These are phyloP conservation scores for Leptestheria dahalacensis DNA, from an alignment of 1,140 invertebrate genomes.

Conservation along the genomic window DNA sequence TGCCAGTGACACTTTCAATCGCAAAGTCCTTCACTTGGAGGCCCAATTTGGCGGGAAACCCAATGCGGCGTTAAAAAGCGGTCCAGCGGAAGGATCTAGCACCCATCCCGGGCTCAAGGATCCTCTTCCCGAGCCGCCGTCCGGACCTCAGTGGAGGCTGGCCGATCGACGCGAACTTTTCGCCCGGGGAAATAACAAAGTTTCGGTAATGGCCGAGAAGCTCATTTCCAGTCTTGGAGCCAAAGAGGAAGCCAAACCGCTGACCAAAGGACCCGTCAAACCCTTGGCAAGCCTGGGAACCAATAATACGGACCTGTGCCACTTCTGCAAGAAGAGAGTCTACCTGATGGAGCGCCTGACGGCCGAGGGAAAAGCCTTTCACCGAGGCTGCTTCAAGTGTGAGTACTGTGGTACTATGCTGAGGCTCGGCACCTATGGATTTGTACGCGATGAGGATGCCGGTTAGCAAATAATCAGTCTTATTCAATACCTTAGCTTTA, in stretches of 20 bases:
- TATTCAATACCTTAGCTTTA: too few relatives aligned
- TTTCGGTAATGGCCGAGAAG: conserved; percentile 67
- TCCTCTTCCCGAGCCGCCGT: too few relatives aligned
- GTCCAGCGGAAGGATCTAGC: conserved; percentile 46
- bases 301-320: conserved; percentile 56
- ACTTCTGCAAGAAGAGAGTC: conserved; percentile 74
- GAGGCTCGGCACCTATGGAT: conserved; percentile 29
- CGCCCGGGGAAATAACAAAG: conserved; percentile 57
- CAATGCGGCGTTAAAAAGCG: conserved; percentile 63
- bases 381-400: conserved; percentile 65
- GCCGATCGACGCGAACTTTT: too few relatives aligned
- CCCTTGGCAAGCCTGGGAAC: conserved; percentile 38
- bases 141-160: too few relatives aligned
- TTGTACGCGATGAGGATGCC: not conserved
- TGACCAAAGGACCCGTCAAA: too few relatives aligned
- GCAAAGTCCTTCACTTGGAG: conserved; percentile 25
- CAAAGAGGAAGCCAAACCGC: conserved; percentile 12
- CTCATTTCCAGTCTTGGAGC: conserved; percentile 43
- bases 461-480: not conserved
- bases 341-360: conserved; percentile 74
- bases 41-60: conserved; percentile 46
- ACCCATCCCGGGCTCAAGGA: too few relatives aligned
- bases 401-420: conserved; percentile 54
- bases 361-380: conserved; percentile 72
- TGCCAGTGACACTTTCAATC: conserved; percentile 36